Evolutionary conservation across 2,113 vertebrate genomes (phyloP), one percentile per base, ranked within the genome.

Genomic region (Psephotus haematonotus): DNA sequence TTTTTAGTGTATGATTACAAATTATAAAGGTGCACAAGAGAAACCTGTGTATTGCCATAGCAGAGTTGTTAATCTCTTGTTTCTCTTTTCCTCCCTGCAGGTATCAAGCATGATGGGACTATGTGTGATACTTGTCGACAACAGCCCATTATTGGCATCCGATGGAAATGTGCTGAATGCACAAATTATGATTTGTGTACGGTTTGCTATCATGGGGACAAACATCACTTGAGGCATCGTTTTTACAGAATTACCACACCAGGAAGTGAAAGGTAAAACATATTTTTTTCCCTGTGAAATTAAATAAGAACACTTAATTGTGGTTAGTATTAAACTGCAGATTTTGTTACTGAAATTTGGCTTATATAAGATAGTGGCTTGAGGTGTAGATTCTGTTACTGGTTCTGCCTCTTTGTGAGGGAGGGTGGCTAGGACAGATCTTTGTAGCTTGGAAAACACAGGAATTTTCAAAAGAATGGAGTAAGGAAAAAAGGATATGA

Each of bases 101-200:
- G 99, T 92, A 99, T 99, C 97, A 99, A 99, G 93, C 99, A 99
- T 31, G 99, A 99, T 91, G 99, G 99, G 90, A 99, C 99, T 90
- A 99, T 99, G 99, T 99, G 99, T 94, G 99, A 99, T 96, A 99
- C 99, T 44, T 99, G 99, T 96, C 98, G 99, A 43, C 99, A 99
- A 94, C 99, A 99, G 82, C 99, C 99, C 31, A 99, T 99, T 98
- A 99, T 99, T 91, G 99, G 99, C 69, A 99, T 99, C 97, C 99
- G 99, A 86, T 99, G 99, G 99, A 99, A 99, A 94, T 99, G 99
- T 97, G 99, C 99, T 1, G 99, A 99, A 88, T 99, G 99, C 97
- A 99, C 99, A 20, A 99, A 99, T 98, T 99, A 99, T 64, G 99
- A 99, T 96, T 98, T 99, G 95, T 99, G 99, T 96, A 99, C 99